Percentiles rank a stretch among this genome's conserved stretches.
Evolutionary conservation across 2,888 invertebrate genomes (phyloP).

Genomic region (Oligia latruncula): DNA sequence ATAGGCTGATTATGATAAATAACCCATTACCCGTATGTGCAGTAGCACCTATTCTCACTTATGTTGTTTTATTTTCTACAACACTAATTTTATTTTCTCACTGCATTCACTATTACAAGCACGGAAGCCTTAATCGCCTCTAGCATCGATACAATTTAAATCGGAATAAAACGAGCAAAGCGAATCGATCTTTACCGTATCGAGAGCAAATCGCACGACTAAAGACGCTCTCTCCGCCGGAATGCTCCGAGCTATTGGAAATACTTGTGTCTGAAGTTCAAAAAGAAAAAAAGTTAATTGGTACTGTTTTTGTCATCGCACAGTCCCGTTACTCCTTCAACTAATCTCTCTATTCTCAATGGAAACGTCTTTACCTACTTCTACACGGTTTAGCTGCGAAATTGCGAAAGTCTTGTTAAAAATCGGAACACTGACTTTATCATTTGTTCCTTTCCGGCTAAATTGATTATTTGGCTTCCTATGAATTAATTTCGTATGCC

Average conservation of each 20-base stretch:
- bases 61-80: slow-evolving; percentile 66
- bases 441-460: slow-evolving; percentile 54
- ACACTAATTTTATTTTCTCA: slow-evolving; percentile 80
- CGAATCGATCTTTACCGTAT: slow-evolving; percentile 87
- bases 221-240: slow-evolving; percentile 85
- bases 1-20: no score
- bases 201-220: slow-evolving; percentile 88
- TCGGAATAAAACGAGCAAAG: slow-evolving; percentile 86
- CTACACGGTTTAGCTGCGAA: slow-evolving; percentile 72
- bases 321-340: slow-evolving; percentile 80
- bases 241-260: slow-evolving; percentile 85
- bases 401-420: slow-evolving; percentile 70
- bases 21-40: not conserved
- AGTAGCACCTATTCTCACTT: slow-evolving; percentile 20
- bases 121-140: slow-evolving; percentile 86
- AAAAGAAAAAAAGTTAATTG: slow-evolving; percentile 87
- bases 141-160: slow-evolving; percentile 88
- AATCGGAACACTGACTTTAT: slow-evolving; percentile 67
- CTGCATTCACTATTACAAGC: slow-evolving; percentile 72
- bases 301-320: slow-evolving; percentile 85
- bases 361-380: slow-evolving; percentile 74
- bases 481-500: slow-evolving; percentile 33
- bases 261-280: slow-evolving; percentile 82
- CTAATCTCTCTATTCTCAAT: slow-evolving; percentile 82
- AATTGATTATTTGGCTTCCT: slow-evolving; percentile 65